Evolutionary conservation across 2,888 invertebrate genomes (phyloP).

Genomic region (Agrotis clavis): DNA sequence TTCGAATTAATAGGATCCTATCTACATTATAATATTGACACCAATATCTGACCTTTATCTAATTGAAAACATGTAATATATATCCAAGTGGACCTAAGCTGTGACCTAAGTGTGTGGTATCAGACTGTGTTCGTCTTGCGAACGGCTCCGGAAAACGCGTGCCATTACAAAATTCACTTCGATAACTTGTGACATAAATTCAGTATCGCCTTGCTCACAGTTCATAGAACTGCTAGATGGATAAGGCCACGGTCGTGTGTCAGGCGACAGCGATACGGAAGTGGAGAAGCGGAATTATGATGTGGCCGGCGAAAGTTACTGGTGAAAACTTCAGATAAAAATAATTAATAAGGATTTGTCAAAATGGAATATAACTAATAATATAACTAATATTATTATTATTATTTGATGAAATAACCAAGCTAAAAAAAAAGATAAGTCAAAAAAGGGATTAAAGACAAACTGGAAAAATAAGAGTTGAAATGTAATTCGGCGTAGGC

Average conservation of each 20-base stretch:
- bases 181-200: conserved; percentile 88
- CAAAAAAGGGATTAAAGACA: no score
- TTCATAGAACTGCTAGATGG: conserved; percentile 85
- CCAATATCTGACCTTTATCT: conserved; percentile 43
- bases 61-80: conserved; percentile 55
- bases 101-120: conserved; percentile 20
- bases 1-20: conserved; percentile 27
- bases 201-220: conserved; percentile 81
- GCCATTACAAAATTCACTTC: conserved; percentile 86
- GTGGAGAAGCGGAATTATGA: conserved; percentile 9
- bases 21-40: conserved; percentile 45
- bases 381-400: no score
- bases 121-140: conserved; percentile 43
- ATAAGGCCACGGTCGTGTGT: conserved; percentile 51
- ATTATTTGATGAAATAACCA: no score
- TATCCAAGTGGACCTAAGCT: neutral
- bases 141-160: conserved; percentile 80
- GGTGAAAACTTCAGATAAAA: neutral
- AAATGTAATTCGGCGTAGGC: no score
- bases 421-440: no score
- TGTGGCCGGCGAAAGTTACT: conserved; percentile 11
- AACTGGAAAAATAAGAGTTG: no score
- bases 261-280: conserved; percentile 48
- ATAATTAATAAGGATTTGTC: no score
- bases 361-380: no score